Conservation (phyloP, 2,113 vertebrate genomes). For the Platysteira castanea region DNA sequence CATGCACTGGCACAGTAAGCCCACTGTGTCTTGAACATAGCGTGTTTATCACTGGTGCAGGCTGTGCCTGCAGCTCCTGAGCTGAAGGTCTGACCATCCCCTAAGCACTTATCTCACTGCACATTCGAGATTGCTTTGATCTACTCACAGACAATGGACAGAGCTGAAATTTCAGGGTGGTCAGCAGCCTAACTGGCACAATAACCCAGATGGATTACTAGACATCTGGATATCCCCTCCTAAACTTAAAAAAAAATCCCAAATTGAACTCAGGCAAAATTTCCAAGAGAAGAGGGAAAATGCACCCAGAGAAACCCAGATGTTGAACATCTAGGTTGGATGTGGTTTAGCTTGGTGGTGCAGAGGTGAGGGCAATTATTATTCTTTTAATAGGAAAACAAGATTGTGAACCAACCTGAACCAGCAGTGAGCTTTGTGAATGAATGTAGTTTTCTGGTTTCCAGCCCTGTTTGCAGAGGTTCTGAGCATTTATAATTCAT, state of each 20-base stretch:
- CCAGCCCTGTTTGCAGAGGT: not conserved
- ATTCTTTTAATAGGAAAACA: not conserved
- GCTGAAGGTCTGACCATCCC: not conserved
- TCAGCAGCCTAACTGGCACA: not conserved
- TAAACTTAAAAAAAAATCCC: not conserved
- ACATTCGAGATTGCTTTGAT: not conserved
- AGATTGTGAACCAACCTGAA: not conserved
- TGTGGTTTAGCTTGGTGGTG: not conserved
- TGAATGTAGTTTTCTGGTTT: not conserved
- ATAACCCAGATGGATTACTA: not conserved
- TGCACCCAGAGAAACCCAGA: not conserved
- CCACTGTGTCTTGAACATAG: fast-evolving
- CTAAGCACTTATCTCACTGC: not conserved
- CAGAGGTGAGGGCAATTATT: not conserved
- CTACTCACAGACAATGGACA: not conserved
- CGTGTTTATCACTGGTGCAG: not conserved
- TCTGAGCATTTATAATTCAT: not conserved
- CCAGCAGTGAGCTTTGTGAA: not conserved
- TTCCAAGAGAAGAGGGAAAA: not conserved
- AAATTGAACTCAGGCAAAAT: not conserved
- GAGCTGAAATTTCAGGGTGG: slow-evolving; percentile 14
- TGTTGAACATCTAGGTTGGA: not conserved
- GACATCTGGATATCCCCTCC: not conserved
- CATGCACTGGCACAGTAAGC: not conserved
- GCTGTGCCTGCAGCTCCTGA: not conserved